Conservation (phyloP, 2,113 vertebrate genomes). For the Poeciliopsis retropinna region DNA sequence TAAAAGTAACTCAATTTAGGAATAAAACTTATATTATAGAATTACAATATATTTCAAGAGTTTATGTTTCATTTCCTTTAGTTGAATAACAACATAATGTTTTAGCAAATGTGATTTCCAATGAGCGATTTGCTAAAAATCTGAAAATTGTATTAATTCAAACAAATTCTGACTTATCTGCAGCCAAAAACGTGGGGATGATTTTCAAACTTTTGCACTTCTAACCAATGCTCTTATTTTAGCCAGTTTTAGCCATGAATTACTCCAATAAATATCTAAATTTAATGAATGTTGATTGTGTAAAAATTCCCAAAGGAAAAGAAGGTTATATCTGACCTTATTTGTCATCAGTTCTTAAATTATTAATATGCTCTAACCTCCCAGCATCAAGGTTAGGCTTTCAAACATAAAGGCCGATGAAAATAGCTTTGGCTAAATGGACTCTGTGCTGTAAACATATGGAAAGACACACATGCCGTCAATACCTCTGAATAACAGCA, state of each 20-base stretch:
- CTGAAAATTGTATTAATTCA: too few relatives aligned
- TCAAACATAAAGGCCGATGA: conserved; percentile 9
- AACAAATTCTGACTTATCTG: too few relatives aligned
- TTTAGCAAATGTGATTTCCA: too few relatives aligned
- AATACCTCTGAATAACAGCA: conserved; percentile 24
- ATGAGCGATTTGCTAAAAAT: too few relatives aligned
- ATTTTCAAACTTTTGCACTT: too few relatives aligned
- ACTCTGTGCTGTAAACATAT: conserved; percentile 13
- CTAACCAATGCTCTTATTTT: too few relatives aligned
- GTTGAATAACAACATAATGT: too few relatives aligned
- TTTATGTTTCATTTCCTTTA: too few relatives aligned
- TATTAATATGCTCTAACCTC: conserved; percentile 15
- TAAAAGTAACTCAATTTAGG: background rate
- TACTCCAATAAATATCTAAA: background rate
- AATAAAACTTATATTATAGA: background rate
- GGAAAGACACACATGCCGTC: conserved; percentile 37
- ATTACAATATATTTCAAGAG: background rate
- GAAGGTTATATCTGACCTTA: background rate
- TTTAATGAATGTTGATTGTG: background rate
- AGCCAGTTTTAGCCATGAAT: background rate
- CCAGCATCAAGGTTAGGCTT: conserved; percentile 36
- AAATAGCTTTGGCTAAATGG: conserved; percentile 25
- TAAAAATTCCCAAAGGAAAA: conserved; percentile 1
- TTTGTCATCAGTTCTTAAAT: conserved; percentile 2
- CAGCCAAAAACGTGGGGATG: too few relatives aligned